phyloP scores from a whole-genome alignment of 1,140 invertebrate genomes.

The Myzus persicae region DNA sequence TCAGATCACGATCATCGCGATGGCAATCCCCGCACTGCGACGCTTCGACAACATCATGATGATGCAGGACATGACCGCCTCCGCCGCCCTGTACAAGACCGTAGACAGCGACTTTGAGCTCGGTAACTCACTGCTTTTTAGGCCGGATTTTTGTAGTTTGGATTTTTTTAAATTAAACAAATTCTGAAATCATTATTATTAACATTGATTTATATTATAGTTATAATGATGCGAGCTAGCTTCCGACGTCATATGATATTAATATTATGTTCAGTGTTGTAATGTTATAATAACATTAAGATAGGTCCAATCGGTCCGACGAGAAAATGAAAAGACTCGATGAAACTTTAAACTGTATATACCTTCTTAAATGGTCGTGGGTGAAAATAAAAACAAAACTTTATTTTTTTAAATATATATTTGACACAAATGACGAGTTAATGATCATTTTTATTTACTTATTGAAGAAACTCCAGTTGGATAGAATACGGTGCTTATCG shows the following conservation, averaged over 20 bases:
- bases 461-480: neutral
- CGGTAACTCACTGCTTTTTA: slow-evolving; percentile 2
- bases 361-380: neutral
- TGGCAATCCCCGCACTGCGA: slow-evolving; percentile 22
- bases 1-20: slow-evolving; percentile 4
- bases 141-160: neutral
- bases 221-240: neutral
- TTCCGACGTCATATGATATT: neutral
- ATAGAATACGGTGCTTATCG: neutral
- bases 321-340: neutral
- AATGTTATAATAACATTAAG: neutral
- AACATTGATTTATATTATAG: neutral
- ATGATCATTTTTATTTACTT: neutral
- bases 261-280: no score
- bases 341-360: neutral
- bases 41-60: slow-evolving; percentile 28
- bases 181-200: neutral
- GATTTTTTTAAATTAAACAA: neutral
- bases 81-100: neutral
- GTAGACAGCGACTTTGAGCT: slow-evolving; percentile 38
- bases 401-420: neutral
- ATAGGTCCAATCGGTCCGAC: neutral
- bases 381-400: neutral
- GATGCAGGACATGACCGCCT: slow-evolving; percentile 11
- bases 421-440: neutral